These are phyloP conservation scores for Cinclus cinclus DNA, from an alignment of 2,113 vertebrate genomes.

Conservation along the genomic window DNA sequence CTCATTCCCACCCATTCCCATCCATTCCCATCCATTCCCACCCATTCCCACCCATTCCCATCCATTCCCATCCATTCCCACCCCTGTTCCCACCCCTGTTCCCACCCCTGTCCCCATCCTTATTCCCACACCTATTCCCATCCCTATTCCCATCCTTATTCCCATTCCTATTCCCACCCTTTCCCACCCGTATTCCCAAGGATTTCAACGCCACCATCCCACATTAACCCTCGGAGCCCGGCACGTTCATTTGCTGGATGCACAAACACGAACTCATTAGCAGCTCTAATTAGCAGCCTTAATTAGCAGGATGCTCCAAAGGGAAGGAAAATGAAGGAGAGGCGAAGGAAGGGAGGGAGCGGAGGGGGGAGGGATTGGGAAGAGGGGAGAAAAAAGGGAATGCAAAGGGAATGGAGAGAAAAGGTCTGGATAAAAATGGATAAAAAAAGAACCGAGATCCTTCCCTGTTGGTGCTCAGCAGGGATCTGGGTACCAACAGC, in stretches of 20 bases:
- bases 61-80: neutral
- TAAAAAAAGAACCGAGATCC: neutral
- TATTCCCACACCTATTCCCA: too few relatives aligned
- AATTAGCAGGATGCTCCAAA: neutral
- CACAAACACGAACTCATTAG: conserved; percentile 55
- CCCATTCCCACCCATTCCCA: neutral
- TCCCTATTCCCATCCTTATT: fast-evolving
- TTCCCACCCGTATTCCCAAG: neutral
- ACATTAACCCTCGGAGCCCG: neutral
- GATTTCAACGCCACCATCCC: neutral
- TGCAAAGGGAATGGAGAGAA: neutral
- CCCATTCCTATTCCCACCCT: too few relatives aligned
- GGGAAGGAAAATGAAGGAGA: neutral
- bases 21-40: neutral
- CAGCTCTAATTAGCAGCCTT: neutral
- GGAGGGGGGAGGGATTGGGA: neutral
- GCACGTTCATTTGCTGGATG: neutral
- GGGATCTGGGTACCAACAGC: neutral
- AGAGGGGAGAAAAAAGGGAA: neutral
- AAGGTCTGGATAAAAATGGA: neutral
- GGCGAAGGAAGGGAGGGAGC: neutral
- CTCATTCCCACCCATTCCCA: neutral
- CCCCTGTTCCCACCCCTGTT: too few relatives aligned
- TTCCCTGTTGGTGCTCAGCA: neutral
- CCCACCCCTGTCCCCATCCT: too few relatives aligned